Base-by-base conservation (phyloP, 2,113 vertebrate genomes). In the Gulo gulo region DNA sequence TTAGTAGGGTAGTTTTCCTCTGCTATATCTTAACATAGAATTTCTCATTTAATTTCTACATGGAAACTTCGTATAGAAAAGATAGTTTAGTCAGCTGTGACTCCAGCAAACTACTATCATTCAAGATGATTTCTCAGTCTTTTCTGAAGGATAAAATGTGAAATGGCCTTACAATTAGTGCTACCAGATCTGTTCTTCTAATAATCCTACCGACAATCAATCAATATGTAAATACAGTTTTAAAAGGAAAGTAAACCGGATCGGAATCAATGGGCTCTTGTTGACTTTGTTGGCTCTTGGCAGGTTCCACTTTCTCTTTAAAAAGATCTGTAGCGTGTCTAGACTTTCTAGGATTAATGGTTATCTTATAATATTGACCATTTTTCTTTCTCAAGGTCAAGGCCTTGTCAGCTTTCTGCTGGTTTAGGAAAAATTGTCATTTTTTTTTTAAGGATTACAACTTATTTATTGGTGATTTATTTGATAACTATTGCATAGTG, bases 331-430 rank as follows among this genome's bases (percentile, higher is more conserved):
- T 2, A 67, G 15, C 47, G 7, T 42, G 26, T 78, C n/a, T 78
- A 73, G 34, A 36, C 81, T 85, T 88, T 78, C 65, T 76, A 42
- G 6, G 1, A 78, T 81, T 76, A 42, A 63, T 52, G 13, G 6
- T 91, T 59, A 34, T 92, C 92, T 96, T 80, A 45, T 82, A 65
- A 26, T 71, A 78, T 88, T 79, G 34, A 78, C 1, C 45, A 12
- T 24, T 90, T 84, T 97, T 94, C 39, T 91, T 85, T 92, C 34
- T 86, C 45, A 94, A 79, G 71, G 6, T 52, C 26, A 81, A 69
- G 69, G 47, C 7, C 42, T 47, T 16, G 4, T 36, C 74, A 21
- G 20, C 15, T 29, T 94, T 61, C 94, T 84, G 34, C 20, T 93
- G 42, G 5, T 81, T 87, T 83, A 29, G 59, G 61, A 73, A 29